Evolutionary conservation across 1,140 invertebrate genomes (phyloP), one percentile per base, ranked within the genome.

Genomic region (Caenorhabditis brenneri): DNA sequence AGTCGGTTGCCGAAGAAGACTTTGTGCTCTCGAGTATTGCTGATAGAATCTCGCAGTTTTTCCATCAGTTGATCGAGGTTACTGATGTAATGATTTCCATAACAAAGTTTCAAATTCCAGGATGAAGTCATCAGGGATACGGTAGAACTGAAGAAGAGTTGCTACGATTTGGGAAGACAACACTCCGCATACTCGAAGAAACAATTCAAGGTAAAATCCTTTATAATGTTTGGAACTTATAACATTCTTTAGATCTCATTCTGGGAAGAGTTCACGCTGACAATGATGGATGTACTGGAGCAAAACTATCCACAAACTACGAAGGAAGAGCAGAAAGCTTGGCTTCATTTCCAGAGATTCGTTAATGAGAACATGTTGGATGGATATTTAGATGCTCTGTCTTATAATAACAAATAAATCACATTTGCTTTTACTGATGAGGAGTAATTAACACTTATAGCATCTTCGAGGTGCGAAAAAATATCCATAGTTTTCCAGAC

Each of bases 191-290:
- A 74, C 36, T 74, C 65, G 36, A 74, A 74, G 36, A 31, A 74
- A 42, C 65, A 74, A 2, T 74, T 74, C 29, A 74, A 74, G 65
- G 65, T 74, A n/a, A 12, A 22, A 19, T 15, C n/a, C n/a, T n/a
- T n/a, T n/a, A n/a, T n/a, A n/a, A n/a, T n/a, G n/a, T n/a, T n/a
- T n/a, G n/a, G 7, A 9, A 27, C 10, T 39, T 10, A 29, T 15
- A n/a, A 42, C 10, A 9, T 39, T 0, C 42, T 74, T 74, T 19
- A 74, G 65, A 74, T 74, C 0, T 74, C 65, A 12, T 74, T 19
- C 36, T 74, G 65, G 65, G 65, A 74, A 42, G 65, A 74, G 22
- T 74, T 74, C n/a, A 74, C 65, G 46, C n/a, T 74, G 65, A 74
- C 65, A 12, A 74, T 74, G 65, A 42, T 74, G 65, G 65, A 46